These are phyloP conservation scores for Alligator mississippiensis DNA, from an alignment of 2,113 vertebrate species.

Conservation along the genomic window DNA sequence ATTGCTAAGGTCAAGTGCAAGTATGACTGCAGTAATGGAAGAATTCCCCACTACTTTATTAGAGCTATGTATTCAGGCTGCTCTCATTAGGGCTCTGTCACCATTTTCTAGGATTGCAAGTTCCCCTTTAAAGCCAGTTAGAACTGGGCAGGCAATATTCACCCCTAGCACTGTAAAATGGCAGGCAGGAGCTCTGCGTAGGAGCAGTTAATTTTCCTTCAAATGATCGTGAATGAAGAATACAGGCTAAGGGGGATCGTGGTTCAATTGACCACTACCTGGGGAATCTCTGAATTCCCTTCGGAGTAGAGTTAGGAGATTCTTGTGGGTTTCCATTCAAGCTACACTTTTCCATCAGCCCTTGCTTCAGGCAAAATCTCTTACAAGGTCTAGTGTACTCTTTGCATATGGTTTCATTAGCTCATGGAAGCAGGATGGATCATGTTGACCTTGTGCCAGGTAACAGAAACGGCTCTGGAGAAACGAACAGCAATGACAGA, in stretches of 20 bases:
- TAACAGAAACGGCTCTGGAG: neutral
- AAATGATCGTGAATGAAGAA: slow-evolving; percentile 14
- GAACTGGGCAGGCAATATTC: neutral
- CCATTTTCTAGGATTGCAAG: neutral
- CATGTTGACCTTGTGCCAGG: neutral
- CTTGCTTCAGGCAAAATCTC: slow-evolving; percentile 10
- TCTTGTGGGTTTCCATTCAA: neutral
- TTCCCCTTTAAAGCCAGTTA: neutral
- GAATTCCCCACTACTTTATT: slow-evolving; percentile 11
- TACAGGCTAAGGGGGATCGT: neutral
- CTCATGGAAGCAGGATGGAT: slow-evolving; percentile 14
- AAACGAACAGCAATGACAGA: neutral
- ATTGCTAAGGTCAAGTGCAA: slow-evolving; percentile 31
- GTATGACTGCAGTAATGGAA: neutral
- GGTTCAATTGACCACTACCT: slow-evolving; percentile 18
- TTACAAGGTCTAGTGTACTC: neutral
- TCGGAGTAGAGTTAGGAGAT: neutral
- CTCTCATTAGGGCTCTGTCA: neutral
- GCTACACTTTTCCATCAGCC: slow-evolving; percentile 9
- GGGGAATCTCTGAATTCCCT: neutral
- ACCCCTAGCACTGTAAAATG: neutral
- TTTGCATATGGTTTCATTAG: neutral
- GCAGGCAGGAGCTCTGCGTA: neutral
- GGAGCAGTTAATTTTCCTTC: neutral
- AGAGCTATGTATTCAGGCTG: neutral